A percentile compares a stretch with the other conserved stretches of the same genome.
phyloP scores from a whole-genome alignment of 2,797 vertebrate genomes.

The Morelia viridis region DNA sequence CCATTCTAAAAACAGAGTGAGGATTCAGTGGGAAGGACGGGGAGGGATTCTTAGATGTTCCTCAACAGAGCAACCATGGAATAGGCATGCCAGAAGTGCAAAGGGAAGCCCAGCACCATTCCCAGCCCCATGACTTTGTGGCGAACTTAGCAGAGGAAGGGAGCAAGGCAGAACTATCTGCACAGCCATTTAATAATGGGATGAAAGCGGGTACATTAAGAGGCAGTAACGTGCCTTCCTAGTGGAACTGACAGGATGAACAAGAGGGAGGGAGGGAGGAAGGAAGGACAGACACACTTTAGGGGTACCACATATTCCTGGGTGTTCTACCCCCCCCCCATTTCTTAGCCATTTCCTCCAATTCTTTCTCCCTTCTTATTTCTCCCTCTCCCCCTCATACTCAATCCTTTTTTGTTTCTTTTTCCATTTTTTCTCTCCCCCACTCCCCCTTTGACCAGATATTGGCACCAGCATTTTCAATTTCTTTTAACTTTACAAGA shows the following conservation, averaged over 20 bases:
- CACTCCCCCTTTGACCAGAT: background rate
- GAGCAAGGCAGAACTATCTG: background rate
- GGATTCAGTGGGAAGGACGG: slow-evolving; percentile 65
- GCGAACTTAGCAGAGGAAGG: background rate
- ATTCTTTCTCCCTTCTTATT: background rate
- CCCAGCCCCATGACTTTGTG: background rate
- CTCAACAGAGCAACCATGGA: background rate
- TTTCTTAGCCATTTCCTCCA: background rate
- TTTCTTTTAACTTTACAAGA: background rate
- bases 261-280: background rate
- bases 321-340: background rate
- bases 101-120: slow-evolving; percentile 65
- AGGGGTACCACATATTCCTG: background rate
- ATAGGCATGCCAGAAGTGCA: slow-evolving; percentile 37
- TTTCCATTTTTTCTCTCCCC: background rate
- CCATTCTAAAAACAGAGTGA: slow-evolving; percentile 71
- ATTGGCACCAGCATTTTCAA: background rate
- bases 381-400: background rate
- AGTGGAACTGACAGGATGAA: background rate
- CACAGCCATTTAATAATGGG: background rate
- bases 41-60: slow-evolving; percentile 40
- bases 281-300: background rate
- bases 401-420: background rate
- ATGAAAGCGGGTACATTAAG: background rate
- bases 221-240: background rate